Conservation (phyloP, 2,797 vertebrate genomes). For the Gobio occitaniae region DNA sequence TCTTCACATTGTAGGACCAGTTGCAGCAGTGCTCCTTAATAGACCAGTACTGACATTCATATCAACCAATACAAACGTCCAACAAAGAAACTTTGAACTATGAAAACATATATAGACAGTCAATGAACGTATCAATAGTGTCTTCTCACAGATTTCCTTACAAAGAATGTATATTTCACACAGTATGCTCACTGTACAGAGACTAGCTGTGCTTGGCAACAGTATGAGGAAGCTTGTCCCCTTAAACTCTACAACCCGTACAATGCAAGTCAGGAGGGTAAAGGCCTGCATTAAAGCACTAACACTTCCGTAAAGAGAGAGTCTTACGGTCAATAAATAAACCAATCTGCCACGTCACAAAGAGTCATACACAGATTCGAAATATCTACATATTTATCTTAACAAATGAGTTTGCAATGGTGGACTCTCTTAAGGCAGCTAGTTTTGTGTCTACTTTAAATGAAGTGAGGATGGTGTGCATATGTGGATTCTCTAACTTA, state of each 20-base stretch:
- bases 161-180: conserved; percentile 54
- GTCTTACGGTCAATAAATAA: conserved; percentile 18
- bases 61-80: conserved; percentile 20
- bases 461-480: conserved; percentile 23
- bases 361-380: conserved; percentile 9
- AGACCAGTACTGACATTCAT: conserved; percentile 6
- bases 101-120: conserved; percentile 48
- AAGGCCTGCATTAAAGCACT: conserved; percentile 48
- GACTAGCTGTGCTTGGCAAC: conserved; percentile 57
- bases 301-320: conserved; percentile 21
- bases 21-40: conserved; percentile 7
- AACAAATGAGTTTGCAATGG: not conserved
- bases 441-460: conserved; percentile 41
- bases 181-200: conserved; percentile 56
- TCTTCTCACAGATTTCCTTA: conserved; percentile 45
- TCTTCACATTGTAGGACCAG: conserved; percentile 30
- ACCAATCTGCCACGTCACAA: conserved; percentile 21
- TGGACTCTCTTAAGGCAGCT: conserved; percentile 55
- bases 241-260: conserved; percentile 55
- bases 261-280: conserved; percentile 31
- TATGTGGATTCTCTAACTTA: conserved; percentile 11
- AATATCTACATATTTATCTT: conserved; percentile 23
- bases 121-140: conserved; percentile 24
- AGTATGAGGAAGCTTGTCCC: conserved; percentile 38
- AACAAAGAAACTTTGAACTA: conserved; percentile 34